phyloP scores from a whole-genome alignment of 1,140 invertebrate species.

The Lepidostoma basale region DNA sequence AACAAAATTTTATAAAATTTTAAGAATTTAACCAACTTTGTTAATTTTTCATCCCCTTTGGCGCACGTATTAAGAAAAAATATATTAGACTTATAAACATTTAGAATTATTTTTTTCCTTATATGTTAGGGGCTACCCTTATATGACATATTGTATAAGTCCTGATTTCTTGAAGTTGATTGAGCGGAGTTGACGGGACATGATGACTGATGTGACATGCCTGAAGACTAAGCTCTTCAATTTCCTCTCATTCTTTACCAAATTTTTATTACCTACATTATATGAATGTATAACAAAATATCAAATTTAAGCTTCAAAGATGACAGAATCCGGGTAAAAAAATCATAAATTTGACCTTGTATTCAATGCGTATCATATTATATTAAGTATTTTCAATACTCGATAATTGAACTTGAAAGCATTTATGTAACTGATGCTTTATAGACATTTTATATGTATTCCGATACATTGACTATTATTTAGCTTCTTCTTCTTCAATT shows the following conservation, averaged over 20 bases:
- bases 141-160: neutral
- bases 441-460: too few relatives aligned
- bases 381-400: too few relatives aligned
- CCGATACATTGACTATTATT: too few relatives aligned
- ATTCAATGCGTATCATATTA: too few relatives aligned
- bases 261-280: neutral
- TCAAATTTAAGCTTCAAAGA: too few relatives aligned
- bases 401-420: too few relatives aligned
- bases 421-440: too few relatives aligned
- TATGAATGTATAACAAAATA: neutral
- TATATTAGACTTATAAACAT: neutral
- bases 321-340: too few relatives aligned
- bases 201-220: slow-evolving; percentile 33
- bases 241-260: slow-evolving; percentile 34
- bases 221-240: slow-evolving; percentile 37
- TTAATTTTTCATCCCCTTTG: neutral
- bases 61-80: neutral
- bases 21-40: neutral
- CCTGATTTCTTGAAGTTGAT: neutral
- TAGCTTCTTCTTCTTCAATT: too few relatives aligned
- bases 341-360: too few relatives aligned
- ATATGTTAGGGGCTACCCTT: neutral
- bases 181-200: slow-evolving; percentile 34
- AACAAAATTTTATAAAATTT: neutral
- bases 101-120: neutral